Conservation (phyloP, 2,113 vertebrate species). For the Rhinoderma darwinii region DNA sequence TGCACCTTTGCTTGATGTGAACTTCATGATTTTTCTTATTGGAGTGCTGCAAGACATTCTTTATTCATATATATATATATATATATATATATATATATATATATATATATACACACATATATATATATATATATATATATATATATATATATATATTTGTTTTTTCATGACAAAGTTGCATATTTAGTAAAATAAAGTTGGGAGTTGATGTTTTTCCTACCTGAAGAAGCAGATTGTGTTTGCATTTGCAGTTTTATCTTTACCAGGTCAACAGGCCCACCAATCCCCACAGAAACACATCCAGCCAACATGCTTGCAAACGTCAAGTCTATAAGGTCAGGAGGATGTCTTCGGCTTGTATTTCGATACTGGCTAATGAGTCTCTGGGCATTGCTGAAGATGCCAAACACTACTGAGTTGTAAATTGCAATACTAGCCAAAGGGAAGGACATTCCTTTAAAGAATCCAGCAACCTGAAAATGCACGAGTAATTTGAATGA, state of each 20-base stretch:
- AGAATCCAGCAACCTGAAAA: slow-evolving; percentile 85
- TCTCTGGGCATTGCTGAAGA: slow-evolving; percentile 87
- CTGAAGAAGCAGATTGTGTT: slow-evolving; percentile 76
- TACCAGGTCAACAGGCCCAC: slow-evolving; percentile 89
- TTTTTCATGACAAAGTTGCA: too few species aligned
- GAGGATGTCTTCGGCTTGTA: slow-evolving; percentile 59
- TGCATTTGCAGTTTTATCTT: slow-evolving; percentile 98
- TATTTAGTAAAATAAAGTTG: too few species aligned
- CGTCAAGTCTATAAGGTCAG: slow-evolving; percentile 75
- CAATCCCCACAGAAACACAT: slow-evolving; percentile 82
- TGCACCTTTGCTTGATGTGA: too few species aligned
- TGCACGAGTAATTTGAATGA: not conserved
- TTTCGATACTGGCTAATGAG: slow-evolving; percentile 80
- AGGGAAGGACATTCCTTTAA: slow-evolving; percentile 98
- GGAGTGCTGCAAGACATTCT: too few species aligned
- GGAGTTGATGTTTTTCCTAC: slow-evolving; percentile 72
- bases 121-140: too few species aligned
- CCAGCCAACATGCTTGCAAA: slow-evolving; percentile 86
- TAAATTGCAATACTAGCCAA: slow-evolving; percentile 88
- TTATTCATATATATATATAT: too few species aligned
- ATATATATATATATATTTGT: too few species aligned
- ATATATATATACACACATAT: too few species aligned
- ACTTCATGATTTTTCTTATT: too few species aligned
- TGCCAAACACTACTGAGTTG: slow-evolving; percentile 91
- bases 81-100: too few species aligned